Evolutionary conservation across 1,140 invertebrate genomes (phyloP).

Genomic region (Papilio dardanus): DNA sequence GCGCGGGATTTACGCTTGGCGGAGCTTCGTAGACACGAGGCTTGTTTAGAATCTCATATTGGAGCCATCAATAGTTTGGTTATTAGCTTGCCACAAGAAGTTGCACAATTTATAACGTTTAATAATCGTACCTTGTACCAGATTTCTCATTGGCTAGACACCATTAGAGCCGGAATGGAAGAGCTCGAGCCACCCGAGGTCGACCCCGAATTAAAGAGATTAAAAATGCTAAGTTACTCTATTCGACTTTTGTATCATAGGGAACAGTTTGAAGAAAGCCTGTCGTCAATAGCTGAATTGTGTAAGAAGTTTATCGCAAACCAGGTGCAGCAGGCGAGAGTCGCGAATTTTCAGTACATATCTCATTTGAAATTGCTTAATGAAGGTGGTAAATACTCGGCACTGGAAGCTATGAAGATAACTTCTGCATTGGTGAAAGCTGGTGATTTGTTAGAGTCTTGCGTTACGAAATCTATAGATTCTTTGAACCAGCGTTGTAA

Average conservation of each 20-base stretch:
- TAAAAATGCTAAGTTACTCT: conserved; percentile 70
- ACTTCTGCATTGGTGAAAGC: conserved; percentile 50
- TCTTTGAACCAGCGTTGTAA: conserved; percentile 51
- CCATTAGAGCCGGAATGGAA: conserved; percentile 54
- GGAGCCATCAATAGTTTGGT: conserved; percentile 59
- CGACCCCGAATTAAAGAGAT: conserved; percentile 56
- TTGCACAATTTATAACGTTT: conserved; percentile 51
- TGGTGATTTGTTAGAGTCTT: conserved; percentile 15
- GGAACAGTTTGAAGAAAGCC: conserved; percentile 57
- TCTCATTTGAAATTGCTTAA: conserved; percentile 59
- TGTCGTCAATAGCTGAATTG: conserved; percentile 47
- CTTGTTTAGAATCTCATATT: conserved; percentile 60
- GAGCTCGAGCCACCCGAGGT: conserved; percentile 45
- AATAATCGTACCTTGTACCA: conserved; percentile 66
- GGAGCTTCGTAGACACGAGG: conserved; percentile 59
- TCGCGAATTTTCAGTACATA: conserved; percentile 61
- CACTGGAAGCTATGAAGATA: conserved; percentile 54
- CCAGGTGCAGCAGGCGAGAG: conserved; percentile 56
- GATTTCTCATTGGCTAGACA: conserved; percentile 51
- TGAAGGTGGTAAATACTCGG: conserved; percentile 64
- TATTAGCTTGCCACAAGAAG: conserved; percentile 53
- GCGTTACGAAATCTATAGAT: conserved; percentile 48
- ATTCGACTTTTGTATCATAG: conserved; percentile 57
- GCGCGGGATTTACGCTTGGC: conserved; percentile 55
- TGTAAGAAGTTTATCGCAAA: conserved; percentile 55